phyloP scores from a whole-genome alignment of 2,113 vertebrate genomes.

The Speoplatyrhinus poulsoni region DNA sequence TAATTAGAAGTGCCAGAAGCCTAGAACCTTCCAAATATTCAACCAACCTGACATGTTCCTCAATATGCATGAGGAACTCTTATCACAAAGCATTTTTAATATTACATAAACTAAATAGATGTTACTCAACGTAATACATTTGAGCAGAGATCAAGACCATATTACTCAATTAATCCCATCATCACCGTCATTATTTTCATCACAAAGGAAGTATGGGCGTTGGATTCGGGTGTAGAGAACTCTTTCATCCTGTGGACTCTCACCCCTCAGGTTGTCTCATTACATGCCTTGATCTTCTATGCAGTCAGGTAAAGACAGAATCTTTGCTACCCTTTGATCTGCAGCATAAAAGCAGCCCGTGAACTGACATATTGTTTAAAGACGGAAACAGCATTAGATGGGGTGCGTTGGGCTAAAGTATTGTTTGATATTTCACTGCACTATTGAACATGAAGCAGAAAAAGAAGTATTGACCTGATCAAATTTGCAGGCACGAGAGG shows the following conservation, averaged over 20 bases:
- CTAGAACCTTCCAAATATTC: no score
- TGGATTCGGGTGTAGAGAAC: slow-evolving; percentile 31
- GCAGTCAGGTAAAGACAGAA: slow-evolving; percentile 64
- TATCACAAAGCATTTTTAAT: neutral
- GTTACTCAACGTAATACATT: slow-evolving; percentile 31
- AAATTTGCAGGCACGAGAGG: slow-evolving; percentile 16
- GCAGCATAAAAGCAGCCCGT: slow-evolving; percentile 48
- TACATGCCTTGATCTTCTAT: slow-evolving; percentile 69
- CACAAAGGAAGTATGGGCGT: slow-evolving; percentile 24
- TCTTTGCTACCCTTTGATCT: slow-evolving; percentile 60
- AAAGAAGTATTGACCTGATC: slow-evolving; percentile 22
- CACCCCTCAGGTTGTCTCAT: slow-evolving; percentile 70
- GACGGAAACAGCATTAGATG: slow-evolving; percentile 40
- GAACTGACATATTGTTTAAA: slow-evolving; percentile 53
- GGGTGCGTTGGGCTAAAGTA: slow-evolving; percentile 43
- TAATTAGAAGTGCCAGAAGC: no score
- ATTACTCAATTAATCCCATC: slow-evolving; percentile 32
- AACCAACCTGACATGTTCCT: no score
- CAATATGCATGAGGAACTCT: neutral
- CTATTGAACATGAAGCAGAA: slow-evolving; percentile 56
- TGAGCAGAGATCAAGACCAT: slow-evolving; percentile 50
- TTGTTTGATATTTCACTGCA: slow-evolving; percentile 55
- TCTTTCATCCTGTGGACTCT: slow-evolving; percentile 67
- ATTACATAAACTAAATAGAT: slow-evolving; percentile 19
- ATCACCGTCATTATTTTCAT: slow-evolving; percentile 15